These are phyloP conservation scores for Heliconius ismenius DNA, from an alignment of 2,888 invertebrate species.

Conservation along the genomic window DNA sequence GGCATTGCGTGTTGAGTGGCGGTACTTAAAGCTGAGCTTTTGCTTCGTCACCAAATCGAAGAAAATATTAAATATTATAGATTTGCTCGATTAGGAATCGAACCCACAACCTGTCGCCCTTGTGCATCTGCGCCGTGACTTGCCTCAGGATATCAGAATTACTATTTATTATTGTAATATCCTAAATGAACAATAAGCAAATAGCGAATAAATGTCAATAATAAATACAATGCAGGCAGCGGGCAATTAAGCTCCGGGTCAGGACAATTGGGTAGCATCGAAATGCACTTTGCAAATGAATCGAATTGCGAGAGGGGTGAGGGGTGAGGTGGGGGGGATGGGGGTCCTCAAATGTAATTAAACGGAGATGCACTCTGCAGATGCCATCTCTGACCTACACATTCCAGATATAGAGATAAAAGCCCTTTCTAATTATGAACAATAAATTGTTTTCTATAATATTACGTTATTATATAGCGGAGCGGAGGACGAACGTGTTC, in stretches of 20 bases:
- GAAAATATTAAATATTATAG: too few relatives aligned
- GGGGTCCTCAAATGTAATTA: slow-evolving; percentile 70
- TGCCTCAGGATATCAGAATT: background rate
- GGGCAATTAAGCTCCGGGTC: slow-evolving; percentile 75
- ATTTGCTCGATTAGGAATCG: too few relatives aligned
- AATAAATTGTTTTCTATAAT: slow-evolving; percentile 37
- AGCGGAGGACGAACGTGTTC: background rate
- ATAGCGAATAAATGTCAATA: slow-evolving; percentile 72
- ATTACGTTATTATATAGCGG: slow-evolving; percentile 5
- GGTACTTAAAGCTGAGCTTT: too few relatives aligned
- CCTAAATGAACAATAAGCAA: slow-evolving; percentile 59
- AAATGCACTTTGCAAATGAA: slow-evolving; percentile 82
- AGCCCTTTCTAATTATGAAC: slow-evolving; percentile 36
- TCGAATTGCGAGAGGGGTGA: slow-evolving; percentile 57
- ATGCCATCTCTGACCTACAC: slow-evolving; percentile 50
- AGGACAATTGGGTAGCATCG: slow-evolving; percentile 75
- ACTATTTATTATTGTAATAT: slow-evolving; percentile 20
- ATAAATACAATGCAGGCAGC: slow-evolving; percentile 67
- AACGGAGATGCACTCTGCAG: slow-evolving; percentile 66
- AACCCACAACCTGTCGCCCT: too few relatives aligned
- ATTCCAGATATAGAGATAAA: slow-evolving; percentile 42
- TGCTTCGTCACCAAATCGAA: too few relatives aligned
- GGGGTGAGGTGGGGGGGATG: slow-evolving; percentile 42
- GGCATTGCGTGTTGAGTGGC: too few relatives aligned
- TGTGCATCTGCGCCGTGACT: too few relatives aligned